Evolutionary conservation across 2,888 invertebrate genomes (phyloP), one percentile per base, ranked within the genome.

Genomic region (Stenolophus ochropezus): DNA sequence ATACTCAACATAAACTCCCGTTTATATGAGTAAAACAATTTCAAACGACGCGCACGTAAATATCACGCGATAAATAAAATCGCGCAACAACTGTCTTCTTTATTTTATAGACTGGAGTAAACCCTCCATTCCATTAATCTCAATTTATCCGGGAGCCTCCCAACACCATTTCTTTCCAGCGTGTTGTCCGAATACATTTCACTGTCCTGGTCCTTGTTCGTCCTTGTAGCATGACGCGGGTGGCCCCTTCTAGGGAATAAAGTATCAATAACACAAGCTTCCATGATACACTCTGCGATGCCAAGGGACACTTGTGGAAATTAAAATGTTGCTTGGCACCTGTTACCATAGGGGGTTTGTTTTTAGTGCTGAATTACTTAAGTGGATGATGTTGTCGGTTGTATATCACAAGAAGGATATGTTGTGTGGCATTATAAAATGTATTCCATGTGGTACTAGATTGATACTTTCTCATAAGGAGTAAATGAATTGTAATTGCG

Each of bases 181-280:
- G 53, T 51, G 53, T 53, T 53, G 74, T 74, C 27, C 74, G 51
- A 25, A 51, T 51, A 74, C 53, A 49, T 74, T 74, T 74, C 14
- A 74, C 25, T 74, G 23, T 42, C 33, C 33, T 27, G 6, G 21
- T 58, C 14, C n/a, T 14, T 42, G 20, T 42, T 23, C 61, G 61
- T 61, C 25, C 61, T n/a, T 61, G 58, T 21, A 49, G 49, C 14
- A 3, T 53, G 65, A 75, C 65, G 76, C 56, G 76, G 18, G 73
- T 65, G 79, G 51, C 53, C 80, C 56, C 47, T 69, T 83, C 73
- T 71, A 23, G 5, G 81, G 77, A 82, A 82, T 83, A 84, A 82
- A 83, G 82, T 82, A 83, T 83, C 83, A 83, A 84, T 84, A 82
- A 82, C 82, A 73, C 61, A 83, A 83, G 61, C 80, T 82, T 83